These are phyloP conservation scores for Geotrypetes seraphini DNA, from an alignment of 2,797 vertebrate genomes.

Conservation along the genomic window DNA sequence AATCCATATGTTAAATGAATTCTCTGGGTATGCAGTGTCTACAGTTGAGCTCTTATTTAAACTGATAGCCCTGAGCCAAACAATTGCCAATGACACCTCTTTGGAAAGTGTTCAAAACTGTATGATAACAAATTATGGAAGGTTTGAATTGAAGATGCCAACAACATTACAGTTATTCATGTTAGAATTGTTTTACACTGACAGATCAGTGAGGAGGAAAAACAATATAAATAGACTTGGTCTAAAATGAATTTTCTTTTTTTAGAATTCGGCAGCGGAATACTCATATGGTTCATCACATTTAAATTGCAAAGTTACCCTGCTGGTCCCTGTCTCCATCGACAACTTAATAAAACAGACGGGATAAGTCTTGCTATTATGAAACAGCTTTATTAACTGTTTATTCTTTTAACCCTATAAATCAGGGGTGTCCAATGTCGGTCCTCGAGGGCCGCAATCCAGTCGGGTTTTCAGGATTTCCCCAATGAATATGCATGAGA, in stretches of 20 bases:
- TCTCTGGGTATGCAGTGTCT: not conserved
- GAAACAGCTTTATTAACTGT: not conserved
- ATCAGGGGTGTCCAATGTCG: no score
- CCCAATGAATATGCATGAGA: no score
- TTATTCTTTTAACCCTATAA: not conserved
- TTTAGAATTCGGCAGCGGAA: not conserved
- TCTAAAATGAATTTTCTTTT: not conserved
- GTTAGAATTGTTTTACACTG: conserved; percentile 5
- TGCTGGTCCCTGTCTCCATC: not conserved
- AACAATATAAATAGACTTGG: conserved; percentile 7
- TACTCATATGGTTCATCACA: not conserved
- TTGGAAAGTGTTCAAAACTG: conserved; percentile 2
- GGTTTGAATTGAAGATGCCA: conserved; percentile 11
- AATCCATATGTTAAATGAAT: not conserved
- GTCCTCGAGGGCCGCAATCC: no score
- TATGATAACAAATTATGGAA: not conserved
- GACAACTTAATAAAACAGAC: conserved; percentile 2
- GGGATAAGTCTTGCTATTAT: conserved; percentile 1
- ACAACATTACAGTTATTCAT: conserved; percentile 1
- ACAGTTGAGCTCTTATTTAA: conserved; percentile 11
- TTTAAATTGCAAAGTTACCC: not conserved
- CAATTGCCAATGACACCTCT: conserved; percentile 2
- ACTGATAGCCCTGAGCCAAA: not conserved
- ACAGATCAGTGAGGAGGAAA: conserved; percentile 18
- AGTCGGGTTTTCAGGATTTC: no score